These are phyloP conservation scores for Otolemur crassicaudatus DNA, from an alignment of 2,797 vertebrate genomes.

Conservation along the genomic window DNA sequence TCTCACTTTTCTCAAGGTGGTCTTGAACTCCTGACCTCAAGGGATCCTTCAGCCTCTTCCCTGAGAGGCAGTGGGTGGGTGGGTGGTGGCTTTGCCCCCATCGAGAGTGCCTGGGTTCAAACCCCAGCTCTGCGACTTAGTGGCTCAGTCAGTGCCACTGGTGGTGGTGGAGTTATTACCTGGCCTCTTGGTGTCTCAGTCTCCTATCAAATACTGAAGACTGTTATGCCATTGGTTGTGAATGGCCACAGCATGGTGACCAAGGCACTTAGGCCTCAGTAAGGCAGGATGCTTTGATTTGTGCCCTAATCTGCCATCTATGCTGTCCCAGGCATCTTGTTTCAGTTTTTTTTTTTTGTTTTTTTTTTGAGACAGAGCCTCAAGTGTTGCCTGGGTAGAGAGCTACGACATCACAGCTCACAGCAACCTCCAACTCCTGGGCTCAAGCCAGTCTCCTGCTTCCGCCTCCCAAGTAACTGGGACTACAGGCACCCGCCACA, in stretches of 20 bases:
- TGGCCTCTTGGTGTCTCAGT: neutral
- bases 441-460: no score
- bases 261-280: neutral
- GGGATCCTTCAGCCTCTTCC: neutral
- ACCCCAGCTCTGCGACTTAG: neutral
- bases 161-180: neutral
- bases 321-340: neutral
- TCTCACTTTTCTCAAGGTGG: no score
- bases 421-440: no score
- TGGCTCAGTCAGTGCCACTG: neutral
- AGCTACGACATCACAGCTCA: no score
- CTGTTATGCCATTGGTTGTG: neutral
- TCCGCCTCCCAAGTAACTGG: no score
- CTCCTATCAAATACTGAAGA: neutral
- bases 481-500: no score
- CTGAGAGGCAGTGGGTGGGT: neutral
- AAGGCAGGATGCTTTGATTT: neutral
- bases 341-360: neutral
- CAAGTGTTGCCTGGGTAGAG: no score
- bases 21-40: no score
- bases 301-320: neutral
- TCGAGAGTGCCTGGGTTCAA: neutral
- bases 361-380: no score
- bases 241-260: neutral
- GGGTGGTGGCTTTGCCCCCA: neutral